Percentiles rank a stretch among this genome's conserved stretches.
phyloP scores from a whole-genome alignment of 2,113 vertebrate species.

The Platycercus adscitus region DNA sequence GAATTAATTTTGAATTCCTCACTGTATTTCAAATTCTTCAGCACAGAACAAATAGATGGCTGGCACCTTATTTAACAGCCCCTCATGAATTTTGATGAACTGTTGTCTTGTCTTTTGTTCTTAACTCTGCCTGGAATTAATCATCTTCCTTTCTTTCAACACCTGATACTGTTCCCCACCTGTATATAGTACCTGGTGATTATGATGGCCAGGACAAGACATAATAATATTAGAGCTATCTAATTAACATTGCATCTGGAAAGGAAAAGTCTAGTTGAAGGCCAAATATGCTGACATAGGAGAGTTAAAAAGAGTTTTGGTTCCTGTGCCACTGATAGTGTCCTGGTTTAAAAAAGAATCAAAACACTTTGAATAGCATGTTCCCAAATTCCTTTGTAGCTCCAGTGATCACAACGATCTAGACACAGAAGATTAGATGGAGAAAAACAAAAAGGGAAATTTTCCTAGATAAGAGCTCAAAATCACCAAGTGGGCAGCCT shows the following conservation, averaged over 20 bases:
- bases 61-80: background rate
- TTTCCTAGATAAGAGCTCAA: background rate
- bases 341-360: background rate
- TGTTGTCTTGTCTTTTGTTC: slow-evolving; percentile 42
- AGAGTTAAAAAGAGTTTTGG: background rate
- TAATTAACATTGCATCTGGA: background rate
- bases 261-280: background rate
- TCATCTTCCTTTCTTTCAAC: slow-evolving; percentile 60
- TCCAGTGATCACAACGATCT: background rate
- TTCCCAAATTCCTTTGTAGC: background rate
- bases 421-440: background rate
- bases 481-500: background rate
- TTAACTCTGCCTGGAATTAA: background rate
- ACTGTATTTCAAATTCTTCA: slow-evolving; percentile 30
- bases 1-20: slow-evolving; percentile 38
- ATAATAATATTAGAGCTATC: background rate
- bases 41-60: background rate
- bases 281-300: background rate
- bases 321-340: background rate
- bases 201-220: background rate
- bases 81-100: slow-evolving; percentile 2
- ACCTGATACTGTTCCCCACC: slow-evolving; percentile 13
- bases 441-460: background rate
- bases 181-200: background rate
- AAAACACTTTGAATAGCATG: background rate